Percentiles rank a stretch among this genome's conserved stretches.
Conservation (phyloP, 2,797 vertebrate species). For the Monodelphis domestica region DNA sequence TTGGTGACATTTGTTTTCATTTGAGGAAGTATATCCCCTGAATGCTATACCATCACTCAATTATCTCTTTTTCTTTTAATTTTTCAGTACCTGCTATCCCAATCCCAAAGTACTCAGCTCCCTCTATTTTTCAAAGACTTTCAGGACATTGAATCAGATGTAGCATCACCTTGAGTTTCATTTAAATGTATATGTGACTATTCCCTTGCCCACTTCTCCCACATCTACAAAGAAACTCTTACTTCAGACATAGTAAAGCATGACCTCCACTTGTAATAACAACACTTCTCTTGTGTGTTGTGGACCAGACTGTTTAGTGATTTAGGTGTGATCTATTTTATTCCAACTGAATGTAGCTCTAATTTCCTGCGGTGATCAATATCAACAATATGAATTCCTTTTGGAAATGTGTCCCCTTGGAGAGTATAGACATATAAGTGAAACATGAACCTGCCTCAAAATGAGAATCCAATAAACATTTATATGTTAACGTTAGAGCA, state of each 20-base stretch:
- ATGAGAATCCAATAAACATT: constrained; percentile 71
- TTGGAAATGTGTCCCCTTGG: constrained; percentile 57
- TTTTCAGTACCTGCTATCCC: constrained; percentile 10
- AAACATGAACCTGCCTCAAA: constrained; percentile 60
- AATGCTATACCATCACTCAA: not conserved
- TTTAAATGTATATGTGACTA: constrained; percentile 51
- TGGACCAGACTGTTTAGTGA: constrained; percentile 31
- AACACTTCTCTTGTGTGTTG: constrained; percentile 18
- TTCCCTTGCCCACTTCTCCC: not conserved
- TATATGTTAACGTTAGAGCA: constrained; percentile 62
- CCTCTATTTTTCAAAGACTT: not conserved
- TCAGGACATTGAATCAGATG: not conserved
- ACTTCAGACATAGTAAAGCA: constrained; percentile 47
- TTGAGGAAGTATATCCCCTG: not conserved
- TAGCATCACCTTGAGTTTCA: not conserved
- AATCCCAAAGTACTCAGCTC: not conserved
- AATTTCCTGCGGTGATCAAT: constrained; percentile 70
- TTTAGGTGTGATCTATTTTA: constrained; percentile 53
- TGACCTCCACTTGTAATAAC: constrained; percentile 27
- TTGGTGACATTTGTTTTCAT: not conserved
- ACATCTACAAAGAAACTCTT: constrained; percentile 37
- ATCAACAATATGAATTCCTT: constrained; percentile 69
- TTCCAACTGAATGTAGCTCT: constrained; percentile 57
- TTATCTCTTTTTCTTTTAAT: not conserved
- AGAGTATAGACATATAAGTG: constrained; percentile 41